A percentile compares a stretch with the other conserved stretches of the same genome.
Conservation (phyloP, 2,797 vertebrate genomes). For the Echiichthys vipera region DNA sequence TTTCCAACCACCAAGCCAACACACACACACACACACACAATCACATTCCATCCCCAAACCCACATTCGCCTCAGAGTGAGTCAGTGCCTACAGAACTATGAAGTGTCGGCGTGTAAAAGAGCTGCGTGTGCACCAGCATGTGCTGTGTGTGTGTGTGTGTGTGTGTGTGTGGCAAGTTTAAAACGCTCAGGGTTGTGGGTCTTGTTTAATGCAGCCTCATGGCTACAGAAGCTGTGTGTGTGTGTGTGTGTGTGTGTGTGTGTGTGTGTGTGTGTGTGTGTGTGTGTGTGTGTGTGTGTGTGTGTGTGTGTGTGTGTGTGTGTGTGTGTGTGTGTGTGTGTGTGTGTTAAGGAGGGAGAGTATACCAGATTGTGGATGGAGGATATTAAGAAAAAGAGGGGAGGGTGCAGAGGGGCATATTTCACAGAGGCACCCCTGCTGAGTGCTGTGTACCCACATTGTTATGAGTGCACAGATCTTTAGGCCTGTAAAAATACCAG, state of each 20-base stretch:
- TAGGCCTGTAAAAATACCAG: conserved; percentile 93
- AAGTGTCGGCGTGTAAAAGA: conserved; percentile 81
- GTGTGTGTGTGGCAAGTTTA: conserved; percentile 39
- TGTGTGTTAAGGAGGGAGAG: conserved; percentile 63
- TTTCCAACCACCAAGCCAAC: conserved; percentile 36
- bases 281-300: conserved; percentile 14
- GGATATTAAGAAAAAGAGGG: conserved; percentile 89
- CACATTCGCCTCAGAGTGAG: conserved; percentile 91
- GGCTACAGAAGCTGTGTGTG: conserved; percentile 80
- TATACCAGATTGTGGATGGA: conserved; percentile 89
- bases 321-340: conserved; percentile 15
- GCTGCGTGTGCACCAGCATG: conserved; percentile 18
- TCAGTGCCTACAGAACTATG: conserved; percentile 87
- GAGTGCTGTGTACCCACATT: conserved; percentile 89
- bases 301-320: conserved; percentile 66
- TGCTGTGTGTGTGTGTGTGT: conserved; percentile 12
- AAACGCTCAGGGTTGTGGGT: conserved; percentile 86
- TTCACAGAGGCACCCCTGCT: conserved; percentile 90
- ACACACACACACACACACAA: conserved; percentile 37
- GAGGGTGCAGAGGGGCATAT: conserved; percentile 85
- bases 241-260: conserved; percentile 71
- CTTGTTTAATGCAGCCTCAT: conserved; percentile 92
- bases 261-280: conserved; percentile 8
- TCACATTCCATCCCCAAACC: conserved; percentile 64
- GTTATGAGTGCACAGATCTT: conserved; percentile 91